A percentile compares a stretch with the other conserved stretches of the same genome.
These are phyloP conservation scores for Drosophila bocki DNA, from an alignment of 1,140 invertebrate species.

Conservation along the genomic window DNA sequence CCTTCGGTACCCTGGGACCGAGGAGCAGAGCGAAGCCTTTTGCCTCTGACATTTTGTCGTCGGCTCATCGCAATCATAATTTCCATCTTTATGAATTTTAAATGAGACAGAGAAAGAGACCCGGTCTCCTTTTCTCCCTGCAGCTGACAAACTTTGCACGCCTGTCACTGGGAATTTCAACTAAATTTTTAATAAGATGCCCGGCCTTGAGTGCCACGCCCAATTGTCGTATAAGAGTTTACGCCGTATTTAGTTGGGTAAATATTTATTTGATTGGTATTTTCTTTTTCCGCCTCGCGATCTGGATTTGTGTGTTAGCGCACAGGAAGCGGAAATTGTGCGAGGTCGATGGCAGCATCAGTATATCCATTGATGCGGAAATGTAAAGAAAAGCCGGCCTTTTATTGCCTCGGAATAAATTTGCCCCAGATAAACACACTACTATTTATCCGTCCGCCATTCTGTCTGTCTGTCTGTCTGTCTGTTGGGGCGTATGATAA, in stretches of 20 bases:
- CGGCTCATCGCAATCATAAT: conserved; percentile 80
- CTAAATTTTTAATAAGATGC: conserved; percentile 76
- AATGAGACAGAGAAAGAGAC: conserved; percentile 62
- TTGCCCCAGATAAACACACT: conserved; percentile 21
- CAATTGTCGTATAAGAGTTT: conserved; percentile 50
- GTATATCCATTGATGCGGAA: conserved; percentile 57
- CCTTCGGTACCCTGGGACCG: not conserved
- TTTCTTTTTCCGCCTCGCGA: conserved; percentile 27
- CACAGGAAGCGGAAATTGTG: conserved; percentile 73
- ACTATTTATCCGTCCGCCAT: conserved; percentile 9
- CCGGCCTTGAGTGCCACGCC: conserved; percentile 52
- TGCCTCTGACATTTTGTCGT: conserved; percentile 77
- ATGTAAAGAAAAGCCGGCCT: conserved; percentile 50
- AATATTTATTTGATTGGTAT: conserved; percentile 83
- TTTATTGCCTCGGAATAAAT: conserved; percentile 33
- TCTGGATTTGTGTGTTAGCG: conserved; percentile 55
- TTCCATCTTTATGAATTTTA: conserved; percentile 82
- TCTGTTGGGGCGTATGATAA: conserved; percentile 29
- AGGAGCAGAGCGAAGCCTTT: conserved; percentile 32
- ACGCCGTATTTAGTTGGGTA: conserved; percentile 75
- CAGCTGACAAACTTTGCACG: conserved; percentile 59
- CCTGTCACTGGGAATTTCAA: conserved; percentile 73
- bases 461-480: not conserved
- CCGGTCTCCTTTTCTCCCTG: conserved; percentile 23
- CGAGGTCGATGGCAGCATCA: conserved; percentile 49